Conservation (phyloP, 2,888 invertebrate species). For the Melanotus villosus region DNA sequence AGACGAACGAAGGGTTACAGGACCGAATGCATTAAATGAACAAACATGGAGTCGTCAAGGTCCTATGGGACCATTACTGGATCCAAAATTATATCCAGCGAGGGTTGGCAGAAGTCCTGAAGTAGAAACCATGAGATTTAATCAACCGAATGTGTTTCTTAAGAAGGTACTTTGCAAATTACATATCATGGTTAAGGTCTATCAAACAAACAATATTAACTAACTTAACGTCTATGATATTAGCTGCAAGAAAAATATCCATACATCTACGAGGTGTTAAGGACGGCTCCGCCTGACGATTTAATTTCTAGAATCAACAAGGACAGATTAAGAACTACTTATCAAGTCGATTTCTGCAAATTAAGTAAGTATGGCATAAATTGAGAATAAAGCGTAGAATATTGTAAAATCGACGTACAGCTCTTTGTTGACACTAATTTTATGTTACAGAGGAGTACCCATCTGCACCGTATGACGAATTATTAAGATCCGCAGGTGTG, state of each 20-base stretch:
- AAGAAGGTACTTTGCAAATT: no score
- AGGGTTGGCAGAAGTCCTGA: conserved; percentile 73
- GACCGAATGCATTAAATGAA: conserved; percentile 58
- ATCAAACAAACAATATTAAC: neutral
- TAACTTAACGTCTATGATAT: no score
- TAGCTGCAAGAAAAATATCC: conserved; percentile 77
- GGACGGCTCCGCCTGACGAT: conserved; percentile 73
- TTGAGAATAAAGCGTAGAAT: no score
- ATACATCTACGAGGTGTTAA: conserved; percentile 75
- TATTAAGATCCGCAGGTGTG: conserved; percentile 72
- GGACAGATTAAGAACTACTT: conserved; percentile 75
- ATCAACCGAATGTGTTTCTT: conserved; percentile 75
- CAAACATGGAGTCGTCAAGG: conserved; percentile 68
- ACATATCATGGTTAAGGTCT: neutral
- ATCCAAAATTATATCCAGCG: conserved; percentile 75
- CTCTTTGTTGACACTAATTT: no score
- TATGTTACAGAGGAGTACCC: conserved; percentile 67
- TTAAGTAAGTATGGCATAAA: conserved; percentile 65
- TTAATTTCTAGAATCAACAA: conserved; percentile 74
- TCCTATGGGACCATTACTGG: conserved; percentile 75
- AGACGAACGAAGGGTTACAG: conserved; percentile 53
- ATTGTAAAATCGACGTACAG: no score
- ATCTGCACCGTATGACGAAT: conserved; percentile 72
- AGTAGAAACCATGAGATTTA: conserved; percentile 70
- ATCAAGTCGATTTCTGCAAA: conserved; percentile 74